Conservation (phyloP, 2,888 invertebrate species). For the Tinea trinotella region DNA sequence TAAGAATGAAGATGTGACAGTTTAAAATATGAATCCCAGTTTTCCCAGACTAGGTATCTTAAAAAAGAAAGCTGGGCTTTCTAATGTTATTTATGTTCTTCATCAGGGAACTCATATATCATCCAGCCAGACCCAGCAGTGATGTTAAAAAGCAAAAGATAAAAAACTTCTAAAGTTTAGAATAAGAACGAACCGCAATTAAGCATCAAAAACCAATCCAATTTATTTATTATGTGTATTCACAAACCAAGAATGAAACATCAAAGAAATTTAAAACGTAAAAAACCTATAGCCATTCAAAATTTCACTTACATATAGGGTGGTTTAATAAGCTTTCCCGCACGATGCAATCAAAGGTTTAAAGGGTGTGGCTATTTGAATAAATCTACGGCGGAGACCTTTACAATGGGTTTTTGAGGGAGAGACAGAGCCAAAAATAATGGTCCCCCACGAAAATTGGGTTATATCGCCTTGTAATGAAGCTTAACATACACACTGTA, state of each 20-base stretch:
- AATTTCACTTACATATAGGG: background rate
- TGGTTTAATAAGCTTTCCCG: slow-evolving; percentile 21
- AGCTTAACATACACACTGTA: slow-evolving; percentile 29
- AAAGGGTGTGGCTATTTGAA: slow-evolving; percentile 46
- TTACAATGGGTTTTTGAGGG: slow-evolving; percentile 37
- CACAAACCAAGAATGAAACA: no score
- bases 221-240: background rate
- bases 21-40: no score
- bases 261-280: slow-evolving; percentile 6
- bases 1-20: no score
- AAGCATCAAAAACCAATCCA: no score
- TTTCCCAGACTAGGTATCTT: no score
- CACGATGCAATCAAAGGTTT: slow-evolving; percentile 53
- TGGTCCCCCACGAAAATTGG: slow-evolving; percentile 40
- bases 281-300: background rate
- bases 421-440: slow-evolving; percentile 34
- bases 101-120: no score
- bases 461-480: slow-evolving; percentile 54
- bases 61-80: no score
- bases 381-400: slow-evolving; percentile 46
- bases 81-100: no score
- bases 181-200: no score
- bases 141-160: no score
- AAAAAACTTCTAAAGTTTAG: background rate
- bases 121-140: no score